Evolutionary conservation across 1,140 invertebrate genomes (phyloP).

Genomic region (Andrena cerasifolii): DNA sequence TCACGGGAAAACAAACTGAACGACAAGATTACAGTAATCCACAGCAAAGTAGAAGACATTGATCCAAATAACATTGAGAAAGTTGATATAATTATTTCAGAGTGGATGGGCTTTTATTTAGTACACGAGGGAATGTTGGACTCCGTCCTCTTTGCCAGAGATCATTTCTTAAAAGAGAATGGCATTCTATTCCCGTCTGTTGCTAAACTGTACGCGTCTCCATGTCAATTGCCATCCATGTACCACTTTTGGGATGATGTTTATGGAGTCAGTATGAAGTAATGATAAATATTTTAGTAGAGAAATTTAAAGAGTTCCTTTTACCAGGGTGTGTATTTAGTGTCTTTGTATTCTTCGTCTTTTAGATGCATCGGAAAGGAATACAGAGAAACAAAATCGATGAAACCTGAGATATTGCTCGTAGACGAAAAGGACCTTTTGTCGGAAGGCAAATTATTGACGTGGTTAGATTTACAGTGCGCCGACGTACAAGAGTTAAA

Average conservation of each 20-base stretch:
- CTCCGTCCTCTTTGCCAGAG: slow-evolving; percentile 94
- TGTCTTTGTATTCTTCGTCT: slow-evolving; percentile 13
- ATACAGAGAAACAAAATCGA: slow-evolving; percentile 68
- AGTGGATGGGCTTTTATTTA: slow-evolving; percentile 99
- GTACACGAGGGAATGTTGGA: slow-evolving; percentile 99
- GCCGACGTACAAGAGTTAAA: slow-evolving; percentile 87
- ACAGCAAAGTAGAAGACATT: slow-evolving; percentile 93
- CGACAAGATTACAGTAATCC: slow-evolving; percentile 85
- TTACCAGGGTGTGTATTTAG: neutral
- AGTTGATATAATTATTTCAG: slow-evolving; percentile 98
- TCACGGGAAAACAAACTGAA: slow-evolving; percentile 87
- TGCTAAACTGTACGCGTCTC: slow-evolving; percentile 78
- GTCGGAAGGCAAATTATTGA: slow-evolving; percentile 85
- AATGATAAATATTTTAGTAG: slow-evolving; percentile 84
- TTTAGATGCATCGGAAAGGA: slow-evolving; percentile 71
- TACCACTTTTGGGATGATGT: slow-evolving; percentile 96
- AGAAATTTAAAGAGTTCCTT: slow-evolving; percentile 84
- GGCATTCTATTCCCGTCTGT: slow-evolving; percentile 85
- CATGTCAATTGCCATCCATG: slow-evolving; percentile 87
- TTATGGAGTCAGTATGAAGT: slow-evolving; percentile 97
- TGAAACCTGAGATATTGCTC: slow-evolving; percentile 75
- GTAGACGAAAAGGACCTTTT: slow-evolving; percentile 79
- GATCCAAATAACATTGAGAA: slow-evolving; percentile 87
- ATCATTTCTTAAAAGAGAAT: slow-evolving; percentile 90
- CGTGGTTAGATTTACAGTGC: slow-evolving; percentile 89